Evolutionary conservation across 30 jellyfish, hydroid and myxozoan genomes (phyloP).

Genomic region (Pelagia noctiluca): DNA sequence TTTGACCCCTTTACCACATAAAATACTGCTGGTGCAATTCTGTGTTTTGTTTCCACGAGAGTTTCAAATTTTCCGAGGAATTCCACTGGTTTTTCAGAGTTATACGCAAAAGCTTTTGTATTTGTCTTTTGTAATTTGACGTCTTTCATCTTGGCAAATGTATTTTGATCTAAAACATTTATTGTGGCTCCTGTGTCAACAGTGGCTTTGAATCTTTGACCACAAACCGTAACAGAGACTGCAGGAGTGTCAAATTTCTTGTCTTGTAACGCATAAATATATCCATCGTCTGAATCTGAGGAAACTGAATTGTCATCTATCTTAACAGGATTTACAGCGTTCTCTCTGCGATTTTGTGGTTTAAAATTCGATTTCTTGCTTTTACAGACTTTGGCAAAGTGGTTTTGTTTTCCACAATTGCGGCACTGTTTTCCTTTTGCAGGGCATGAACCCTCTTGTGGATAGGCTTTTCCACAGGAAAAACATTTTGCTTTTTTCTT

Average conservation of each 20-base stretch:
- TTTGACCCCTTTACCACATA: conserved; percentile 9
- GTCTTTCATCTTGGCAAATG: conserved; percentile 1
- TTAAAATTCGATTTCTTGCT: not conserved
- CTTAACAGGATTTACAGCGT: too few relatives aligned
- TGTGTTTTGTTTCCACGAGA: conserved; percentile 15
- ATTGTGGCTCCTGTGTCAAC: conserved; percentile 36
- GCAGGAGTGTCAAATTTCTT: too few relatives aligned
- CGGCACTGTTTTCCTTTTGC: not conserved
- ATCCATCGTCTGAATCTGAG: too few relatives aligned
- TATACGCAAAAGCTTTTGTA: conserved; percentile 24
- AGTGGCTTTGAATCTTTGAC: not conserved
- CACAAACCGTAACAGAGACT: not conserved
- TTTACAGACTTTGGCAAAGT: too few relatives aligned
- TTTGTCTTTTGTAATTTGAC: not conserved
- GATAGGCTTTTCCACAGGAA: not conserved
- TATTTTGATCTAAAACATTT: not conserved
- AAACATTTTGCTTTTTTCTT: not conserved
- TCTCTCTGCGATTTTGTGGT: too few relatives aligned
- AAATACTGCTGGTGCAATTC: conserved; percentile 2
- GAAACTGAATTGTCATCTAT: too few relatives aligned
- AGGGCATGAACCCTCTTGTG: not conserved
- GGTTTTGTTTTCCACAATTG: not conserved
- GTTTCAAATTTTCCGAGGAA: conserved; percentile 35
- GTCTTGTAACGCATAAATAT: too few relatives aligned
- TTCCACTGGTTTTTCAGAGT: conserved; percentile 19